phyloP scores from a whole-genome alignment of 2,113 vertebrate genomes.

The Proteles cristata region DNA sequence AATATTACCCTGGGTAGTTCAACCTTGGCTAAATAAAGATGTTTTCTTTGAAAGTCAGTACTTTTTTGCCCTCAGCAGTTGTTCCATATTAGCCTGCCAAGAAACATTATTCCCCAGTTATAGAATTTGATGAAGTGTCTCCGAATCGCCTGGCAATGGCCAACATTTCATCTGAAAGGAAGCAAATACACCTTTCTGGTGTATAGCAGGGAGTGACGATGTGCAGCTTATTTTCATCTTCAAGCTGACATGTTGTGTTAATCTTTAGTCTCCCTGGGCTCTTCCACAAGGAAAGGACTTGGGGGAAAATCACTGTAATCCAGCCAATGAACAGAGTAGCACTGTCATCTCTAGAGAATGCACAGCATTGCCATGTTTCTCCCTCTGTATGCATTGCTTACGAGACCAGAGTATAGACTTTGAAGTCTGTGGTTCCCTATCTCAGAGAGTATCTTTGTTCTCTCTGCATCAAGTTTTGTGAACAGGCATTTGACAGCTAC shows the following conservation, averaged over 20 bases:
- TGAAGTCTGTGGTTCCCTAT: neutral
- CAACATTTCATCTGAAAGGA: neutral
- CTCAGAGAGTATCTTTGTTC: neutral
- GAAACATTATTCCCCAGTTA: conserved; percentile 7
- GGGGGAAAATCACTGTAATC: neutral
- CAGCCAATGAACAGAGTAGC: neutral
- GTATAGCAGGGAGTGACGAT: neutral
- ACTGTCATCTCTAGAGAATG: neutral
- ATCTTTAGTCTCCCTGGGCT: neutral
- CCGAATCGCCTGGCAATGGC: neutral
- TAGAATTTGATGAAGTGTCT: neutral
- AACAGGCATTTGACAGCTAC: neutral
- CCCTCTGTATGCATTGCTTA: neutral
- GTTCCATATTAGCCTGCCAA: neutral
- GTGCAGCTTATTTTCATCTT: neutral
- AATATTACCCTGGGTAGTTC: neutral
- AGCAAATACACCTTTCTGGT: neutral
- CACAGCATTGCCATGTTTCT: neutral
- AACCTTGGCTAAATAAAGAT: neutral
- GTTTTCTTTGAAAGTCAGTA: conserved; percentile 19
- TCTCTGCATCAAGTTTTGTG: neutral
- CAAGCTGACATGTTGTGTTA: neutral
- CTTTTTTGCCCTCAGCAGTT: neutral
- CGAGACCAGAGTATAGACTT: neutral
- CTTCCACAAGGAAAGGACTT: neutral